A percentile compares a stretch with the other conserved stretches of the same genome.
These are phyloP conservation scores for Agraylea sexmaculata DNA, from an alignment of 1,140 invertebrate genomes.

Conservation along the genomic window DNA sequence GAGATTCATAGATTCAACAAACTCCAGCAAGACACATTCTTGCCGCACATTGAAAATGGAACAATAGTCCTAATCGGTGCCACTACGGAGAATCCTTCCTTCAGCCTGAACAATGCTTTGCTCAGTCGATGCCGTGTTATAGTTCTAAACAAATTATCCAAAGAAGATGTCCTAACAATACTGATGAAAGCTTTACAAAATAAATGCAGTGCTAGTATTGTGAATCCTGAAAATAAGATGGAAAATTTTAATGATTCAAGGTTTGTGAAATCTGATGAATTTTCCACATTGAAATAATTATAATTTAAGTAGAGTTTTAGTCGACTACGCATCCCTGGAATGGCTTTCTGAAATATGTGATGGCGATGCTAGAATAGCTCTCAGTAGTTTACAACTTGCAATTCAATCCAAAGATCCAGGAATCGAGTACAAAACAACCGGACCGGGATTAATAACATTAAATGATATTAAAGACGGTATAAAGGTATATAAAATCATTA, in stretches of 20 bases:
- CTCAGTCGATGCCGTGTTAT: conserved; percentile 67
- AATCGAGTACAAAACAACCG: conserved; percentile 22
- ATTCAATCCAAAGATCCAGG: conserved; percentile 40
- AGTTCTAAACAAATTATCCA: conserved; percentile 58
- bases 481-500: conserved; percentile 35
- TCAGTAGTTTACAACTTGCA: conserved; percentile 63
- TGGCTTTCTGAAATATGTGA: conserved; percentile 66
- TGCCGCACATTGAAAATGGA: conserved; percentile 70
- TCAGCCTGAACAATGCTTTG: conserved; percentile 68
- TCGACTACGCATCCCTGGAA: conserved; percentile 37
- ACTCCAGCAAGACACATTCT: conserved; percentile 66
- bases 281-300: background rate
- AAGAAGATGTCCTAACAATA: conserved; percentile 48
- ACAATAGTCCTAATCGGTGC: conserved; percentile 72
- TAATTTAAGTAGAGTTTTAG: background rate
- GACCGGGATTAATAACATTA: conserved; percentile 39
- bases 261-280: background rate
- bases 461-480: conserved; percentile 52
- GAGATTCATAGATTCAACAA: conserved; percentile 86
- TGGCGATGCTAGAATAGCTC: conserved; percentile 68
- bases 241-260: background rate
- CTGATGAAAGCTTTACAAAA: conserved; percentile 45
- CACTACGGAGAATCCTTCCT: conserved; percentile 83
- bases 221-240: conserved; percentile 19
- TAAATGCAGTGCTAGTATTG: conserved; percentile 25